Percentiles rank a stretch among this genome's conserved stretches.
Conservation (phyloP, 2,797 vertebrate species). For the Intellagama lesueurii region DNA sequence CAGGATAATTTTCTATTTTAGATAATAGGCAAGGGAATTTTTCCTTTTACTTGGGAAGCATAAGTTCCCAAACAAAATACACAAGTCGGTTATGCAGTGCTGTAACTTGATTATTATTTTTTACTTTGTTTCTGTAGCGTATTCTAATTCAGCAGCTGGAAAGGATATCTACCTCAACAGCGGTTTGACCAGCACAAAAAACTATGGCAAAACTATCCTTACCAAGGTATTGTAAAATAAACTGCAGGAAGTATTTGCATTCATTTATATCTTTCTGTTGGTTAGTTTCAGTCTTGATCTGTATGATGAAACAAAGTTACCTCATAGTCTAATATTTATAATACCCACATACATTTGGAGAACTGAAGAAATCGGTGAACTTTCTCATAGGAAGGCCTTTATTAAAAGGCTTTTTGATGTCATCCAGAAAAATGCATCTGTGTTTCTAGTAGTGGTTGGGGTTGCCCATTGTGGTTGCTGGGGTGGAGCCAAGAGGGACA, state of each 20-base stretch:
- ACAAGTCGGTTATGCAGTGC: neutral
- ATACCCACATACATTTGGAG: neutral
- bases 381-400: neutral
- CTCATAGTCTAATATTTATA: neutral
- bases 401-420: neutral
- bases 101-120: constrained; percentile 38
- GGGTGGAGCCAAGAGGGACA: no score
- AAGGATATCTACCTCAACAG: constrained; percentile 95
- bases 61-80: neutral
- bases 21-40: neutral
- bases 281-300: neutral
- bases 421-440: no score
- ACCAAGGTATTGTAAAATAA: constrained; percentile 86
- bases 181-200: constrained; percentile 97
- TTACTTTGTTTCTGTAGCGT: constrained; percentile 80
- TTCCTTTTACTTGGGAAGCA: neutral
- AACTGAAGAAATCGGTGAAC: neutral
- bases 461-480: no score
- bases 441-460: no score
- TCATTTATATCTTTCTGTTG: neutral
- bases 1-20: neutral
- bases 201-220: constrained; percentile 98
- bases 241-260: rapidly evolving
- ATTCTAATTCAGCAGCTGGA: constrained; percentile 81
- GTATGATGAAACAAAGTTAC: neutral